These are phyloP conservation scores for Plodia interpunctella DNA, from an alignment of 1,140 invertebrate species.

Conservation along the genomic window DNA sequence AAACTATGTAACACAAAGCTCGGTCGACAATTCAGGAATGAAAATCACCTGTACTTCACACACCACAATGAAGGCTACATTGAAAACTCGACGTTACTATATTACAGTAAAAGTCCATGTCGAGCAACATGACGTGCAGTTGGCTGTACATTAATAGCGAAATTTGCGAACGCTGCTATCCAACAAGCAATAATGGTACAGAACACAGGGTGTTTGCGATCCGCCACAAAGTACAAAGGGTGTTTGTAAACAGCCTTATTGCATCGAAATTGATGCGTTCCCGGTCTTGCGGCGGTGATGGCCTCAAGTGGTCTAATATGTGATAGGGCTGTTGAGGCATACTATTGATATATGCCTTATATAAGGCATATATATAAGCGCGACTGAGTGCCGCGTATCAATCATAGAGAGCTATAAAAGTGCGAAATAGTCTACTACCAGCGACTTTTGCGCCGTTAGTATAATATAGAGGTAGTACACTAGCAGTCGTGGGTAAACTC, in stretches of 20 bases:
- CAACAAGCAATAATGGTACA: constrained; percentile 43
- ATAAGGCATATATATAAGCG: background rate
- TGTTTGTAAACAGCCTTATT: constrained; percentile 55
- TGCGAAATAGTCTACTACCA: too few relatives aligned
- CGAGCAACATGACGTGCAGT: background rate
- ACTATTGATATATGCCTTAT: too few relatives aligned
- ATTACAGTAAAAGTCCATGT: background rate
- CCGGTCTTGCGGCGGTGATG: background rate
- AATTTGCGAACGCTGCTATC: constrained; percentile 32
- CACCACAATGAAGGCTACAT: background rate
- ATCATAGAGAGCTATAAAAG: too few relatives aligned
- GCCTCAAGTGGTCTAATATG: constrained; percentile 1
- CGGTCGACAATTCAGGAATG: constrained; percentile 18
- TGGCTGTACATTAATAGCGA: constrained; percentile 41
- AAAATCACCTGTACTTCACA: constrained; percentile 13
- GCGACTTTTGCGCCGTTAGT: too few relatives aligned
- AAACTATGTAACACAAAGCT: too few relatives aligned
- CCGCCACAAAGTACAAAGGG: constrained; percentile 44
- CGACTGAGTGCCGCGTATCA: too few relatives aligned
- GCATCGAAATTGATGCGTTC: constrained; percentile 48
- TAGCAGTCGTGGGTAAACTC: too few relatives aligned
- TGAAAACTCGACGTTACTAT: too few relatives aligned
- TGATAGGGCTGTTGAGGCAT: background rate
- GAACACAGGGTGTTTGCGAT: background rate
- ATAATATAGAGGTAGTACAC: too few relatives aligned